Evolutionary conservation across 2,797 vertebrate species (phyloP), one percentile per base, ranked within the genome.

Genomic region (Podarcis lilfordi): DNA sequence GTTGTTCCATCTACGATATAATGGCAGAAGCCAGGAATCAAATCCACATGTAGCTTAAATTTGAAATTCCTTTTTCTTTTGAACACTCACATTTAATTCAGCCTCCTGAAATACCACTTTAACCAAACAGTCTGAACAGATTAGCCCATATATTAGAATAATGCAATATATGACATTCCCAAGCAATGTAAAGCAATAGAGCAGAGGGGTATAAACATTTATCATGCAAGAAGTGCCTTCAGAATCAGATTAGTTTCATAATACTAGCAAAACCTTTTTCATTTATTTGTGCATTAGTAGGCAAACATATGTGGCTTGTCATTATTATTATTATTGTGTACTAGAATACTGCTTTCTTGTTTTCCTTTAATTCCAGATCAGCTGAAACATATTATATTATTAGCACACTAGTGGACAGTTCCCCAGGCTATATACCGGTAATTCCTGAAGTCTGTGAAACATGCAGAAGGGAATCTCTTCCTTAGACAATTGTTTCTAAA

Each of bases 161-260:
- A 79, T 5, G n/a, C 23, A 80, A 4, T 1, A 37, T 25, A 55
- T 59, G 55, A 75, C 4, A 69, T 74, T 74, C 23, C 9, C n/a
- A 61, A 64, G 37, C 17, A 84, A 66, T 80, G 27, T 72, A 35
- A 59, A 64, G 1, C 17, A 81, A 35, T n/a, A 64, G 45, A 40
- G n/a, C 29, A 29, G 27, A 72, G 32, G 11, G 45, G 27, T 79
- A 80, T 66, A 45, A 64, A 13, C 13, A 45, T 37, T 37, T 29
- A 50, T 69, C 32, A 74, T 61, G 27, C 19, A 61, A 80, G 32
- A 80, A 29, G 25, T 61, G 50, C 32, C 32, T 72, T 9, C 25
- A 87, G 61, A 87, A 81, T 81, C 27, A 37, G 23, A 74, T 87
- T 87, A 74, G 17, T 81, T 72, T 74, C 69, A 25, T 29, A 81